Base-by-base conservation (phyloP, 2,888 invertebrate genomes). In the Heliconius erato region DNA sequence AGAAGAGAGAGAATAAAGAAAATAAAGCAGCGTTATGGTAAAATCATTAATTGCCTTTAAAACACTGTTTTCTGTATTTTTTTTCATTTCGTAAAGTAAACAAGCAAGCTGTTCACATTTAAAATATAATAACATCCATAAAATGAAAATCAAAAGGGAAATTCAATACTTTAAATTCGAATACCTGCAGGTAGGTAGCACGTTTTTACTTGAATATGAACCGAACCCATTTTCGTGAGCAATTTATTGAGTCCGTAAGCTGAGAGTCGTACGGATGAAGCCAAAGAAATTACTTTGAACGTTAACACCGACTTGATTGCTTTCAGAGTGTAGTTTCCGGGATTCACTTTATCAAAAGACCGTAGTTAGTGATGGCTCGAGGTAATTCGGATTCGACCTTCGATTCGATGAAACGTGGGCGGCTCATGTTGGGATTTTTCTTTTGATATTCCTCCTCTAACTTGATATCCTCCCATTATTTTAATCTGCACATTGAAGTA, bases 271-370 rank as follows among this genome's bases (percentile, higher is more conserved):
- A 80, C 80, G 82, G 71, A 81, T 82, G 91, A 92, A 92, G 91
- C 91, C 90, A 91, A 92, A 93, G 92, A 93, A 93, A 92, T 93
- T 92, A 92, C 92, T 90, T 89, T 89, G 90, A 91, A 91, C 92
- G 91, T 92, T 92, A 92, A 91, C 91, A 91, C 91, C 89, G 88
- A 88, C 90, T 90, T 93, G 93, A 93, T 93, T 93, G 93, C 93
- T 93, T 94, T 91, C 89, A 90, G 88, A 92, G 89, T 90, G 89
- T 88, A 90, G 90, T 89, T 91, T 89, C 90, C 89, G 88, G 89
- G 89, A 89, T 90, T 89, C 89, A 88, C 88, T 90, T 91, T 87
- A 87, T 88, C 89, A 91, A 91, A 90, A 91, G 91, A 89, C 89
- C 87, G 87, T 88, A 81, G 77, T 81, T 81, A 81, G 81, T 81